A percentile compares a stretch with the other conserved stretches of the same genome.
Evolutionary conservation across 2,797 vertebrate genomes (phyloP).

Genomic region (Oreochromis grahami): DNA sequence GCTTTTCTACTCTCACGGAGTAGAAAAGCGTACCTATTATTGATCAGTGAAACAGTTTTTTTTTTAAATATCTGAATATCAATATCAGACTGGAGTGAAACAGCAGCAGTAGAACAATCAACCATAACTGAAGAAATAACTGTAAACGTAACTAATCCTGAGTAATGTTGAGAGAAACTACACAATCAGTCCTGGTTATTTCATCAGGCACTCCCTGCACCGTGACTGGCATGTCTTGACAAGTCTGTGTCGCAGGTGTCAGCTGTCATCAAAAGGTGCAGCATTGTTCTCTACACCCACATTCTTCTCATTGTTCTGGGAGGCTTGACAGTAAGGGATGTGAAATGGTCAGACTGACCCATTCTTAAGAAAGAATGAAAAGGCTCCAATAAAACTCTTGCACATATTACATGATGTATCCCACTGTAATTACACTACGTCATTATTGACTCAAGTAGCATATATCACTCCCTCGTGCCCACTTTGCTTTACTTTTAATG

Average conservation of each 20-base stretch:
- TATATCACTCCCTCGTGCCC: neutral
- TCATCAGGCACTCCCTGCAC: neutral
- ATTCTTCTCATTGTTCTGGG: constrained; percentile 48
- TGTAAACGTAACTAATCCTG: neutral
- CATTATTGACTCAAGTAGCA: neutral
- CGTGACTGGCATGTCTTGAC: constrained; percentile 26
- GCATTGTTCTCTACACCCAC: constrained; percentile 6
- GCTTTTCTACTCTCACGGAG: no score
- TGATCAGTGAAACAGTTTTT: neutral
- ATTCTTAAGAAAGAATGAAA: neutral
- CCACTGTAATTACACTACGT: neutral
- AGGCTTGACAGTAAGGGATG: neutral
- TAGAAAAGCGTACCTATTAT: no score
- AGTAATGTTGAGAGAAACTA: neutral
- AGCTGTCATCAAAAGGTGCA: neutral
- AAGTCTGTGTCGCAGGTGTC: constrained; percentile 3
- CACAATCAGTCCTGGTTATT: neutral
- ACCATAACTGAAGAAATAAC: neutral
- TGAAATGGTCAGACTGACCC: neutral
- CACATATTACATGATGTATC: neutral
- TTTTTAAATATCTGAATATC: accelerated
- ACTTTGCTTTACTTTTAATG: neutral
- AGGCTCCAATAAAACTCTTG: neutral
- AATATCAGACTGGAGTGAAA: neutral
- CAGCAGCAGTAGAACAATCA: neutral